Base-by-base conservation (phyloP, 2,888 invertebrate species). In the Ennomos erosarius region DNA sequence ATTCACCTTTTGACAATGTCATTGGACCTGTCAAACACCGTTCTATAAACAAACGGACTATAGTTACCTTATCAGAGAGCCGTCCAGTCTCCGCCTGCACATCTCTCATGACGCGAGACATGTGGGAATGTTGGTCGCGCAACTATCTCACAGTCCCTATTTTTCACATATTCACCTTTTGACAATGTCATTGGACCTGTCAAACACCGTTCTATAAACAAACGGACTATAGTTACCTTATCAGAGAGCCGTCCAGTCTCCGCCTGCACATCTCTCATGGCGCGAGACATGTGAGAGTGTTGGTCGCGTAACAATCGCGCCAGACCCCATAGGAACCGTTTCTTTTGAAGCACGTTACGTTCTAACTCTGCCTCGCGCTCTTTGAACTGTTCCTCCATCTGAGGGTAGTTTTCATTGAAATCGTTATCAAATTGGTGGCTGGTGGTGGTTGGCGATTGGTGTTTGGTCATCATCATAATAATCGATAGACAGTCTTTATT, bases 271-370 rank as follows among this genome's bases (percentile, higher is more conserved):
- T 78, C 76, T 0, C 26, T 68, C 87, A 86, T 83, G 0, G 90
- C 90, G 8, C 71, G 67, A 9, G 80, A 44, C 76, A 90, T 68
- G 40, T 78, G 74, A 3, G 63, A 63, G 65, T 90, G 90, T 38
- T 89, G 89, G 0, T 79, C 78, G 1, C 89, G 75, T 64, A 92
- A 59, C 0, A 84, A 68, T 0, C 78, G 73, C 60, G 90, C 91
- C 10, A 91, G 70, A 0, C 82, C 84, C 86, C 90, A 88, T 4
- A 92, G 75, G 62, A 92, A 90, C 50, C 76, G 71, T 72, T 91
- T 91, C 78, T 86, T 88, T 42, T 82, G 76, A 0, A 76, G 71
- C 13, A 88, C 75, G 12, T 55, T 79, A 1, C 59, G 64, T 13
- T 82, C 78, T 11, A 90, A 48, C 12, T 83, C 81, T 0, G 51